A percentile compares a stretch with the other conserved stretches of the same genome.
Evolutionary conservation across 2,113 vertebrate species (phyloP).

Genomic region (Sclerurus mexicanus): DNA sequence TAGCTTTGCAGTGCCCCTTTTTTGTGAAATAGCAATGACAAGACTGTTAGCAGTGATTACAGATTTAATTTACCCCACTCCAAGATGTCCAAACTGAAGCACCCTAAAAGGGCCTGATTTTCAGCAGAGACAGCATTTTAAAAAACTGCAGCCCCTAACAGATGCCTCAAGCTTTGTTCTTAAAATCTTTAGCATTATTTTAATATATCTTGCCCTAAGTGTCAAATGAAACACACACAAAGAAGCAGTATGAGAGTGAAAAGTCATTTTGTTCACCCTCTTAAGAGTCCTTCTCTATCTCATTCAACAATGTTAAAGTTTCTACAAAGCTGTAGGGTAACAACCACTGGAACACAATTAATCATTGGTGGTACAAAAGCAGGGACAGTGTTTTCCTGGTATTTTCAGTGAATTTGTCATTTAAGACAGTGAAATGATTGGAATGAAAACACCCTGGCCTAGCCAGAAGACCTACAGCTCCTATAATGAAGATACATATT

Average conservation of each 20-base stretch:
- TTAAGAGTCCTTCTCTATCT: background rate
- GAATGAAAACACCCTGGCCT: background rate
- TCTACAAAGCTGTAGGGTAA: background rate
- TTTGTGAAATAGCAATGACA: background rate
- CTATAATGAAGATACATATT: background rate
- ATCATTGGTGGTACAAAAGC: background rate
- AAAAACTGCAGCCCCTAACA: background rate
- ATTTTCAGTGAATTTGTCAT: background rate
- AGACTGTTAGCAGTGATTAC: background rate
- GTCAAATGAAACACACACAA: slow-evolving; percentile 18
- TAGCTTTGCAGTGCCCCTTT: background rate
- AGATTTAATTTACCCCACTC: background rate
- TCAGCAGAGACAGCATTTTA: background rate
- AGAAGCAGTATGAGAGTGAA: background rate
- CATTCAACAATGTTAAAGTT: background rate
- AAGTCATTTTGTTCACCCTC: slow-evolving; percentile 1
- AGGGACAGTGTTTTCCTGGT: background rate
- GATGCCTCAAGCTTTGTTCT: background rate
- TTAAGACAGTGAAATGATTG: background rate
- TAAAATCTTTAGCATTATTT: background rate
- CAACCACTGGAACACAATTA: background rate
- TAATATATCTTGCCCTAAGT: background rate
- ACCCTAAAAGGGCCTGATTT: background rate
- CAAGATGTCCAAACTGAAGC: background rate
- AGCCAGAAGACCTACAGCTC: background rate